Evolutionary conservation across 2,113 vertebrate genomes (phyloP).

Genomic region (Megaceryle maxima): DNA sequence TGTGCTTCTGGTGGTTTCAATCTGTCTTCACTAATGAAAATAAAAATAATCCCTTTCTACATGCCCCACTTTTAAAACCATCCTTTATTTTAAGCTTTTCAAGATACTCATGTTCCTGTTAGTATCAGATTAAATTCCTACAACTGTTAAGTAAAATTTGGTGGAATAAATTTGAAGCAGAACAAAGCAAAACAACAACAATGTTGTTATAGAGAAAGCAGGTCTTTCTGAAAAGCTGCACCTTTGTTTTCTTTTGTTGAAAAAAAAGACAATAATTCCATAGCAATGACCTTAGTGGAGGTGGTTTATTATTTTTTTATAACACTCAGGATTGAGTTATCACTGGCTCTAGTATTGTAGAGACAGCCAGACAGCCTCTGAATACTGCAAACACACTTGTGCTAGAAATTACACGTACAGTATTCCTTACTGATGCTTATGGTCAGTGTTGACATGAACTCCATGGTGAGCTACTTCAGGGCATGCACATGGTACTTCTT

Average conservation of each 20-base stretch:
- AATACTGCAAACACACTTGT: neutral
- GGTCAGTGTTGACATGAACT: neutral
- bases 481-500: neutral
- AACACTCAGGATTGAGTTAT: neutral
- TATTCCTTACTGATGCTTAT: neutral
- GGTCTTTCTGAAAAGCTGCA: neutral
- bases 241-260: conserved; percentile 9
- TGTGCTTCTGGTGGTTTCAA: neutral
- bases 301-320: neutral
- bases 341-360: neutral
- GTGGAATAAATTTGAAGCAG: neutral
- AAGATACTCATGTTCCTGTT: neutral
- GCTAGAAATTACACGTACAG: neutral
- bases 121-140: neutral
- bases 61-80: neutral
- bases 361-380: neutral
- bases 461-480: neutral
- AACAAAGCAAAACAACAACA: neutral
- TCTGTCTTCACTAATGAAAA: conserved; percentile 20
- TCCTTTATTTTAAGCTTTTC: conserved; percentile 3
- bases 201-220: neutral
- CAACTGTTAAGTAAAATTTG: neutral
- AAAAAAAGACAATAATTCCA: neutral
- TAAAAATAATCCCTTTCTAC: neutral
- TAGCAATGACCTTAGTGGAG: neutral